A percentile compares a stretch with the other conserved stretches of the same genome.
These are phyloP conservation scores for Noctilio leporinus DNA, from an alignment of 2,113 vertebrate genomes.

Conservation along the genomic window DNA sequence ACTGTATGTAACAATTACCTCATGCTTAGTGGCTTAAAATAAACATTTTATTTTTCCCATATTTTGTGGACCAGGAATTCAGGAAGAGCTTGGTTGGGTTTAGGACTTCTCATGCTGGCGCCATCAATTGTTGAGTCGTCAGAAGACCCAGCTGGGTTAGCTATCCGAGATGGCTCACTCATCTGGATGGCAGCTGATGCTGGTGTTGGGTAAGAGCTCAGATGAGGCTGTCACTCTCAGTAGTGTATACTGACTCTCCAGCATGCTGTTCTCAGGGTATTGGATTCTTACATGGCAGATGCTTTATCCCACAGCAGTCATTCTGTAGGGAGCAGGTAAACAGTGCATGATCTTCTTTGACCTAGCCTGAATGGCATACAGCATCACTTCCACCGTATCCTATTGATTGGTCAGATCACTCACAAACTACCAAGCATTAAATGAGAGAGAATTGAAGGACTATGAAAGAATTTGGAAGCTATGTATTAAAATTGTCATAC, in stretches of 20 bases:
- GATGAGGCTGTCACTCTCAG: background rate
- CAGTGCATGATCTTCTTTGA: background rate
- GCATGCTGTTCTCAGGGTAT: background rate
- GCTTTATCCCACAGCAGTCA: background rate
- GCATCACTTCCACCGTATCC: background rate
- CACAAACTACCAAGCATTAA: background rate
- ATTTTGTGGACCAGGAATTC: background rate
- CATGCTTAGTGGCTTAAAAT: background rate
- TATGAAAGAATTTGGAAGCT: background rate
- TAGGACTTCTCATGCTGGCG: background rate
- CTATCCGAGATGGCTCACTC: background rate
- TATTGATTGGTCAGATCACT: background rate
- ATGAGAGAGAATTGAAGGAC: background rate
- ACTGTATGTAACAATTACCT: background rate
- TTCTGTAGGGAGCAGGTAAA: background rate
- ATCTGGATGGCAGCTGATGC: background rate
- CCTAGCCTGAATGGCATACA: background rate
- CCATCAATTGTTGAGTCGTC: background rate
- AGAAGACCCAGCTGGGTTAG: background rate
- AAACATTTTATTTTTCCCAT: background rate
- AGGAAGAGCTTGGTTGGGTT: background rate
- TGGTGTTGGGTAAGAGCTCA: background rate
- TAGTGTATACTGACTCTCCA: background rate
- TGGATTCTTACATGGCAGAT: background rate
- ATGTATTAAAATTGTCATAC: background rate